Percentiles rank a stretch among this genome's conserved stretches.
These are phyloP conservation scores for Psittacus erithacus DNA, from an alignment of 2,113 vertebrate genomes.

Conservation along the genomic window DNA sequence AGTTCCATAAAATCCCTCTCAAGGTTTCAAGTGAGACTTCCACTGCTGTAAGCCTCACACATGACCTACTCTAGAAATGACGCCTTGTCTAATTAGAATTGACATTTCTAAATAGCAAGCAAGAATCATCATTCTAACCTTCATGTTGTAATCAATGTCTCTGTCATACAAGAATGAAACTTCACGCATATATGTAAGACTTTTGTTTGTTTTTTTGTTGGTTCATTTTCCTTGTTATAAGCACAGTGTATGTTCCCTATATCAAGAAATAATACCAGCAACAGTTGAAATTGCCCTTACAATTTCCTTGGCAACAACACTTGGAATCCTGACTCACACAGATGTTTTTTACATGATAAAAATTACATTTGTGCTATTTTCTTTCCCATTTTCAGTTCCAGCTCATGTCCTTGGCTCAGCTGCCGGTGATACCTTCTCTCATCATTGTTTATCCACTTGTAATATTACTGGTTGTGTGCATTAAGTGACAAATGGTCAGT, in stretches of 20 bases:
- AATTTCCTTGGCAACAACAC: constrained; percentile 17
- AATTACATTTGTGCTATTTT: not conserved
- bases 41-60: not conserved
- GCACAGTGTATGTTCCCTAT: not conserved
- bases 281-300: constrained; percentile 7
- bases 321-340: not conserved
- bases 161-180: not conserved
- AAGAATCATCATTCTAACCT: not conserved
- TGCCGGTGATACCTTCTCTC: not conserved
- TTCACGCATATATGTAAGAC: not conserved
- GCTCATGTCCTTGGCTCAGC: not conserved
- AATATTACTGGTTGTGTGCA: not conserved
- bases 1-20: not conserved
- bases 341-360: constrained; percentile 16
- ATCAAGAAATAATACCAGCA: not conserved
- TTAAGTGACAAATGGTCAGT: not conserved
- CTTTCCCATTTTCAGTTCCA: constrained; percentile 10
- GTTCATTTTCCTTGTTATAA: not conserved
- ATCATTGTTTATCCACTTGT: not conserved
- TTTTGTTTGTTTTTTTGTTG: not conserved
- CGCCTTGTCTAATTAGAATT: not conserved
- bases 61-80: not conserved
- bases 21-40: not conserved
- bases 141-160: not conserved
- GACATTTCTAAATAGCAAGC: not conserved